Conservation (phyloP, 1,140 invertebrate species). For the Pseudomyrmex cubaensis region DNA sequence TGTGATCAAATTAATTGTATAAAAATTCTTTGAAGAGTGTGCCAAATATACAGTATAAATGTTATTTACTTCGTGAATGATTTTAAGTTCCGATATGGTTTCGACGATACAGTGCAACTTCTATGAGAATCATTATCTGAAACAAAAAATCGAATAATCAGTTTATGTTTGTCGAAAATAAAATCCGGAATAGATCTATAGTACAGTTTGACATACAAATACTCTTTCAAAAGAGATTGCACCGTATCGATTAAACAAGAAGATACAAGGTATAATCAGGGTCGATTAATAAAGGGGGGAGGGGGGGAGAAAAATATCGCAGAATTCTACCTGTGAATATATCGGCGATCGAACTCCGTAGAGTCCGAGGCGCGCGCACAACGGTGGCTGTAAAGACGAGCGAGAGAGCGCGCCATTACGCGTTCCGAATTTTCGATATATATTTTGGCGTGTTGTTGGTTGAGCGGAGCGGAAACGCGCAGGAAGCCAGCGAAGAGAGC, state of each 20-base stretch:
- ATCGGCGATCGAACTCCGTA: constrained; percentile 2
- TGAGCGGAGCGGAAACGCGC: constrained; percentile 59
- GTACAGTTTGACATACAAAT: too few relatives aligned
- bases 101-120: constrained; percentile 24
- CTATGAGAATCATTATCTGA: background rate
- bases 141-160: background rate
- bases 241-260: constrained; percentile 34
- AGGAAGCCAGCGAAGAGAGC: constrained; percentile 78
- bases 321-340: background rate
- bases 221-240: constrained; percentile 11
- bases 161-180: too few relatives aligned
- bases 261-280: background rate
- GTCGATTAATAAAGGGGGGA: background rate
- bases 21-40: constrained; percentile 1
- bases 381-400: constrained; percentile 13
- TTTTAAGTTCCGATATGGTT: background rate
- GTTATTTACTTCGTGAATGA: constrained; percentile 1
- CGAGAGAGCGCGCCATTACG: constrained; percentile 27
- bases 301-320: background rate
- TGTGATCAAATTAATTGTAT: background rate
- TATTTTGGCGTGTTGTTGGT: constrained; percentile 15
- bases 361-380: background rate
- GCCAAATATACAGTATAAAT: background rate
- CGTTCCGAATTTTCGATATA: constrained; percentile 7
- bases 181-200: too few relatives aligned